These are phyloP conservation scores for Hemaris fuciformis DNA, from an alignment of 2,888 invertebrate species.

Conservation along the genomic window DNA sequence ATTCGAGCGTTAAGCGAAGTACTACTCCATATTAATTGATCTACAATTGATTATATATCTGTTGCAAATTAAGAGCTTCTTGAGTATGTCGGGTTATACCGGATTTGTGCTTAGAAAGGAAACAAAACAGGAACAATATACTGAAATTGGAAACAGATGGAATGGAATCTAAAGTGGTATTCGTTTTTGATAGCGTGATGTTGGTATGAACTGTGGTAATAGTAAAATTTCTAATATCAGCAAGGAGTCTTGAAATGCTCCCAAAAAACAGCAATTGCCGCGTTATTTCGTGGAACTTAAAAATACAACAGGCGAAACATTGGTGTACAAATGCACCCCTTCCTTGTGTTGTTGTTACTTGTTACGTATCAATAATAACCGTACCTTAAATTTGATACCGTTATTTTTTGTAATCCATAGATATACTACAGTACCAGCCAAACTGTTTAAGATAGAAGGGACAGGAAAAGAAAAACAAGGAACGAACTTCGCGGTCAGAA, in stretches of 20 bases:
- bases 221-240: too few relatives aligned
- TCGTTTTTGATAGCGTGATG: too few relatives aligned
- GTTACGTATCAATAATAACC: too few relatives aligned
- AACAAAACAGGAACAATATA: background rate
- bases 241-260: too few relatives aligned
- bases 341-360: too few relatives aligned
- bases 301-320: too few relatives aligned
- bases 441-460: background rate
- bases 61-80: background rate
- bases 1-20: background rate
- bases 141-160: background rate
- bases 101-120: background rate
- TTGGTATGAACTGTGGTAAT: too few relatives aligned
- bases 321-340: too few relatives aligned
- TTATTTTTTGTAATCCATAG: too few relatives aligned
- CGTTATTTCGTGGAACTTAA: too few relatives aligned
- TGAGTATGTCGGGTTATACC: background rate
- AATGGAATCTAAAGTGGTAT: background rate
- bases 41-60: background rate
- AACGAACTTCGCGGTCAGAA: slow-evolving; percentile 38
- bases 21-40: background rate
- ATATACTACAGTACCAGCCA: background rate
- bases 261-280: too few relatives aligned
- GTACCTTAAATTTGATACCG: too few relatives aligned
- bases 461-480: slow-evolving; percentile 39